Evolutionary conservation across 2,888 invertebrate genomes (phyloP).

Genomic region (Quadriops clusia): DNA sequence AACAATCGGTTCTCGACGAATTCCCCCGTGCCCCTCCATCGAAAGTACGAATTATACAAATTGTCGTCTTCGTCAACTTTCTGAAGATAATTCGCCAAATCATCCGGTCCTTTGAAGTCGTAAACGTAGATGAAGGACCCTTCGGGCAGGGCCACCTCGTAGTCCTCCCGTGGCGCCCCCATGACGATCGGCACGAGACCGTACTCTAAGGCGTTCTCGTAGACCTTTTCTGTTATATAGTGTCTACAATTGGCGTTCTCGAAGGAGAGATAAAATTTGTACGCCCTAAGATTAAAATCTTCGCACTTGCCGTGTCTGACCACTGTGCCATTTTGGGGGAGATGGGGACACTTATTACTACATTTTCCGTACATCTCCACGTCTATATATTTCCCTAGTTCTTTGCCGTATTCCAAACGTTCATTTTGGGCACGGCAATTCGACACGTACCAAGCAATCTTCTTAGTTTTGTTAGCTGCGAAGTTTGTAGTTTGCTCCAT

Average conservation of each 20-base stretch:
- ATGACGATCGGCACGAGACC: conserved; percentile 89
- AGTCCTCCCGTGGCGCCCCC: conserved; percentile 89
- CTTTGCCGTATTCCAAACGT: conserved; percentile 75
- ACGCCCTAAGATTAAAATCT: conserved; percentile 85
- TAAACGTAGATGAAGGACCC: conserved; percentile 93
- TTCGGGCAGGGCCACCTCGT: conserved; percentile 76
- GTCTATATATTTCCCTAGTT: conserved; percentile 72
- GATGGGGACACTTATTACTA: conserved; percentile 76
- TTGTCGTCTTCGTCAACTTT: conserved; percentile 77
- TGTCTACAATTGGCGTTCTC: conserved; percentile 95
- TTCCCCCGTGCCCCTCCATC: conserved; percentile 82
- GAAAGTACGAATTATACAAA: conserved; percentile 90
- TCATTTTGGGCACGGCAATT: conserved; percentile 91
- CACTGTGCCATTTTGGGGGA: conserved; percentile 69
- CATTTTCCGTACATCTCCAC: conserved; percentile 84
- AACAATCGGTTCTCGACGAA: conserved; percentile 94
- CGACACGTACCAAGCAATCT: conserved; percentile 97
- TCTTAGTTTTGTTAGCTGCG: conserved; percentile 85
- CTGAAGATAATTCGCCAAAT: conserved; percentile 76
- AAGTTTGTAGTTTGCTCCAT: conserved; percentile 54
- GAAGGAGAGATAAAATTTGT: conserved; percentile 94
- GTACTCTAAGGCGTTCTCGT: conserved; percentile 80
- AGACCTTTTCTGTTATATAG: conserved; percentile 95
- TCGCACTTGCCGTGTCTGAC: no score
- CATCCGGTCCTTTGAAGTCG: conserved; percentile 79